phyloP scores from a whole-genome alignment of 2,797 vertebrate species.

The Alauda arvensis region DNA sequence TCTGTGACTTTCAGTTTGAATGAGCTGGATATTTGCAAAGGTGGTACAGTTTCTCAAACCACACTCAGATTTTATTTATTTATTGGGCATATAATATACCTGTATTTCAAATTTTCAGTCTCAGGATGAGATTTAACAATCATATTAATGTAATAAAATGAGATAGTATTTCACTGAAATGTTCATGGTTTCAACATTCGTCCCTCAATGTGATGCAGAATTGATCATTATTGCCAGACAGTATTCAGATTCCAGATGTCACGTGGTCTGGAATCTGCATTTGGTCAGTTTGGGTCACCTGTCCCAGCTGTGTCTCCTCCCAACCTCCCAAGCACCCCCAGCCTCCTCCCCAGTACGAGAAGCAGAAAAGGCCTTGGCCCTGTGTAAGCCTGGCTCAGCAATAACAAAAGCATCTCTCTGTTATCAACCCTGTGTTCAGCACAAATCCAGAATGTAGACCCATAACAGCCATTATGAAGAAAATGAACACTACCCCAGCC shows the following conservation, averaged over 20 bases:
- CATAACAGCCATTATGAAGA: background rate
- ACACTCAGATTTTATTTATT: background rate
- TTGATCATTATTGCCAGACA: background rate
- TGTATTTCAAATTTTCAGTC: background rate
- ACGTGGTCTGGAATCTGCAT: background rate
- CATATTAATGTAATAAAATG: background rate
- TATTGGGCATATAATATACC: background rate
- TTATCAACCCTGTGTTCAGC: background rate
- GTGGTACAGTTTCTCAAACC: background rate
- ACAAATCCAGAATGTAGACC: background rate
- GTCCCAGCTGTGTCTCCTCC: background rate
- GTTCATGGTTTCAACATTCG: background rate
- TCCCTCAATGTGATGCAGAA: background rate
- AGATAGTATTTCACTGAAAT: background rate
- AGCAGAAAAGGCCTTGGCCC: background rate
- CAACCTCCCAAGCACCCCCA: background rate
- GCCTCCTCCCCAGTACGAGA: accelerated
- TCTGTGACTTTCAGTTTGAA: background rate
- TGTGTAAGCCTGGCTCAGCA: background rate
- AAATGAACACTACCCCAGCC: background rate
- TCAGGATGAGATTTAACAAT: background rate
- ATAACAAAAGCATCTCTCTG: background rate
- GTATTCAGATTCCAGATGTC: background rate
- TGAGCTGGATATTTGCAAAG: background rate
- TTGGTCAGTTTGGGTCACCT: background rate